phyloP scores from a whole-genome alignment of 1,140 invertebrate species.

The Orchestia grillus region DNA sequence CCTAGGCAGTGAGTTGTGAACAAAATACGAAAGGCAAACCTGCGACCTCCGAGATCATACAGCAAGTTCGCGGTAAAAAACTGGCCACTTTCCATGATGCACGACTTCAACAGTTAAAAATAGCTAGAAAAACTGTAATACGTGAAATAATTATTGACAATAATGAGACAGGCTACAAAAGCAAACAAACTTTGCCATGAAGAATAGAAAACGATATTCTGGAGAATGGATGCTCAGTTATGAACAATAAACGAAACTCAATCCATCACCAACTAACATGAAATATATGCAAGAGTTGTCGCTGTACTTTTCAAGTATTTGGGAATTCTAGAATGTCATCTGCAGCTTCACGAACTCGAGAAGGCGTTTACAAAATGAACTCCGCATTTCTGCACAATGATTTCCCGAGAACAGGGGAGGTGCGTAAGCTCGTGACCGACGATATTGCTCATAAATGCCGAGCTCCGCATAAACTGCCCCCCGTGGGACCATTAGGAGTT shows the following conservation, averaged over 20 bases:
- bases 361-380: neutral
- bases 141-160: neutral
- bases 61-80: neutral
- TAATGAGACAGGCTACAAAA: neutral
- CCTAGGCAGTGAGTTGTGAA: neutral
- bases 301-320: neutral
- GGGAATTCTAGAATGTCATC: neutral
- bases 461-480: neutral
- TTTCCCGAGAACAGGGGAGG: constrained; percentile 4
- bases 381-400: neutral
- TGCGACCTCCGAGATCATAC: neutral
- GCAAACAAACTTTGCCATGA: neutral
- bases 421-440: constrained; percentile 4
- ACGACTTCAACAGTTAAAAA: neutral
- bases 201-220: neutral
- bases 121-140: neutral
- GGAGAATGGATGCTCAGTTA: neutral
- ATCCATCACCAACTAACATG: neutral
- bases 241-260: neutral
- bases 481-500: neutral
- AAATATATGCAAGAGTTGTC: neutral
- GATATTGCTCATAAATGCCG: constrained; percentile 28
- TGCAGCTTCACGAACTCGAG: neutral
- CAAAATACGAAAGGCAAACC: neutral
- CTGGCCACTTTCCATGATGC: neutral